phyloP scores from a whole-genome alignment of 2,113 vertebrate species.

The Ranitomeya imitator region DNA sequence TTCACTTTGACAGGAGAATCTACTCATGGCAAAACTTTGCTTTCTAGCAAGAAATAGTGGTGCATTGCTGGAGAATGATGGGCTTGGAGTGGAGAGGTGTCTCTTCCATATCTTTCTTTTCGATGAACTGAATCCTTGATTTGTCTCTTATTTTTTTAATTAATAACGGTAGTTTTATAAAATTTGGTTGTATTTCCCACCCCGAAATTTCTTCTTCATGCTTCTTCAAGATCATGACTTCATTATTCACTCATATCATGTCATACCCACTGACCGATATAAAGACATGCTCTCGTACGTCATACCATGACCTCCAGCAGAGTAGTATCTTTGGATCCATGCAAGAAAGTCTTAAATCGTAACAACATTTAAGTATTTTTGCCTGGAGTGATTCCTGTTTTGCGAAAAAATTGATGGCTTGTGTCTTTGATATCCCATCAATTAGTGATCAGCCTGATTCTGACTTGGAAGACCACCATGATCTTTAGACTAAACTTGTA shows the following conservation, averaged over 20 bases:
- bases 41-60: conserved; percentile 6
- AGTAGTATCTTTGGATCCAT: background rate
- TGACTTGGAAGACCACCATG: too few relatives aligned
- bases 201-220: background rate
- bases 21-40: background rate
- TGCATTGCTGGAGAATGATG: background rate
- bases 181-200: background rate
- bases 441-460: too few relatives aligned
- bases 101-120: background rate
- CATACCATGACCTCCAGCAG: too few relatives aligned
- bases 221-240: too few relatives aligned
- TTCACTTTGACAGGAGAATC: conserved; percentile 14
- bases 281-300: too few relatives aligned
- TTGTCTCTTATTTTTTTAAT: background rate
- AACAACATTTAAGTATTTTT: background rate
- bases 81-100: background rate
- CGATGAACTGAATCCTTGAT: background rate
- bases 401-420: too few relatives aligned
- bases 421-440: too few relatives aligned
- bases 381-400: background rate
- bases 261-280: too few relatives aligned
- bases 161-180: background rate
- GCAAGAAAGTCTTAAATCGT: background rate
- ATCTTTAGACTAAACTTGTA: too few relatives aligned
- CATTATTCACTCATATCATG: too few relatives aligned